These are phyloP conservation scores for Sparus aurata DNA, from an alignment of 2,797 vertebrate genomes.

Conservation along the genomic window DNA sequence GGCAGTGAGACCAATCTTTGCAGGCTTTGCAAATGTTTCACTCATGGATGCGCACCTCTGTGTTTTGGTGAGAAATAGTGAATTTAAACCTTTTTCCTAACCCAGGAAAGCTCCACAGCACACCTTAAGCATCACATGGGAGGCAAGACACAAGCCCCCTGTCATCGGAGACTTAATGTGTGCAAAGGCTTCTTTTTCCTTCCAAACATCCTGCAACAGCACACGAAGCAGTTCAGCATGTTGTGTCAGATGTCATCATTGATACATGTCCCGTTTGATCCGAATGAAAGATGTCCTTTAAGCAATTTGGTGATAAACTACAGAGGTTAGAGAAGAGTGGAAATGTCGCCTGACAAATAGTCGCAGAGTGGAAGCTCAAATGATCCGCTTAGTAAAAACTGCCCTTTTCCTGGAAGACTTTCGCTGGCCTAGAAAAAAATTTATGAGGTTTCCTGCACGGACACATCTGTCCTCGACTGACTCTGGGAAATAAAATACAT, in stretches of 20 bases:
- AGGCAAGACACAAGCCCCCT: not conserved
- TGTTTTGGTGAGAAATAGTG: not conserved
- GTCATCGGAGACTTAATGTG: not conserved
- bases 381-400: not conserved
- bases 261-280: slow-evolving; percentile 15
- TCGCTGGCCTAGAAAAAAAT: not conserved
- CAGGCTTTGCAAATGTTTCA: not conserved
- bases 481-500: not conserved
- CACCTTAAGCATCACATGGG: not conserved
- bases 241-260: not conserved
- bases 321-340: slow-evolving; percentile 14
- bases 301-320: slow-evolving; percentile 13
- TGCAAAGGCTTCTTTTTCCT: not conserved
- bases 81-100: not conserved
- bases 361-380: slow-evolving; percentile 9
- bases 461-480: not conserved
- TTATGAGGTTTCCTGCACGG: not conserved
- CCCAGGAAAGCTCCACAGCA: not conserved
- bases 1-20: not conserved
- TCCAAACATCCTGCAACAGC: slow-evolving; percentile 1
- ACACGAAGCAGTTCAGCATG: not conserved
- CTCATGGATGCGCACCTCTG: not conserved
- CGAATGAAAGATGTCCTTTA: slow-evolving; percentile 3
- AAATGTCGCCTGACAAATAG: slow-evolving; percentile 31
- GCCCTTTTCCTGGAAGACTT: slow-evolving; percentile 1